Conservation (phyloP, 2,113 vertebrate genomes). For the Cepphus grylle region DNA sequence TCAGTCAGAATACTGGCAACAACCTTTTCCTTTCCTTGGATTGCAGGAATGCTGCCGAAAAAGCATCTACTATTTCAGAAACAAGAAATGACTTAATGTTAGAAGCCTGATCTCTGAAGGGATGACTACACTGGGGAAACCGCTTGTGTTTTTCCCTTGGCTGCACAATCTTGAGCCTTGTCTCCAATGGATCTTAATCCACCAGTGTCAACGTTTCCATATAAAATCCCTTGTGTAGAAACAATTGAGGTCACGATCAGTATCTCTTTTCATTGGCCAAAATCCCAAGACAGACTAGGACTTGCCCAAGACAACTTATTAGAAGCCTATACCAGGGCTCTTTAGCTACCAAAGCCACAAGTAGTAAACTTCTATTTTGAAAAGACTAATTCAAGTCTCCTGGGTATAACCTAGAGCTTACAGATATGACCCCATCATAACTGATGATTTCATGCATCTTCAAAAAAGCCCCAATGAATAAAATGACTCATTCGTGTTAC, state of each 20-base stretch:
- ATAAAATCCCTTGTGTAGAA: background rate
- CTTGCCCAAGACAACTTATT: background rate
- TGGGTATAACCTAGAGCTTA: background rate
- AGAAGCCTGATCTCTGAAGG: background rate
- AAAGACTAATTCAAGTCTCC: background rate
- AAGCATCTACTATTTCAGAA: slow-evolving; percentile 9
- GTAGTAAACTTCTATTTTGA: background rate
- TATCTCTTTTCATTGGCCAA: background rate
- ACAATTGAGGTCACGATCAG: background rate
- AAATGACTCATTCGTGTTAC: background rate
- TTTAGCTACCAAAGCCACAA: background rate
- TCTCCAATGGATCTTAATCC: background rate
- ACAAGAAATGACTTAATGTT: background rate
- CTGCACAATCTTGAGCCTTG: background rate
- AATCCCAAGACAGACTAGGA: background rate
- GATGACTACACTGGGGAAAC: background rate
- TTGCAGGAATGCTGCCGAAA: background rate
- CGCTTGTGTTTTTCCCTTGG: background rate
- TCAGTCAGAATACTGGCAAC: background rate
- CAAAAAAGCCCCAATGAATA: background rate
- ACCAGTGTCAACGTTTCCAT: background rate
- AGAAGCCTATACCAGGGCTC: background rate
- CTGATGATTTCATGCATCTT: background rate
- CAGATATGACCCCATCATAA: background rate
- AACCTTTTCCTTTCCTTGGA: background rate